A percentile compares a stretch with the other conserved stretches of the same genome.
These are phyloP conservation scores for Iselma pallidipennis DNA, from an alignment of 2,888 invertebrate genomes.

Conservation along the genomic window DNA sequence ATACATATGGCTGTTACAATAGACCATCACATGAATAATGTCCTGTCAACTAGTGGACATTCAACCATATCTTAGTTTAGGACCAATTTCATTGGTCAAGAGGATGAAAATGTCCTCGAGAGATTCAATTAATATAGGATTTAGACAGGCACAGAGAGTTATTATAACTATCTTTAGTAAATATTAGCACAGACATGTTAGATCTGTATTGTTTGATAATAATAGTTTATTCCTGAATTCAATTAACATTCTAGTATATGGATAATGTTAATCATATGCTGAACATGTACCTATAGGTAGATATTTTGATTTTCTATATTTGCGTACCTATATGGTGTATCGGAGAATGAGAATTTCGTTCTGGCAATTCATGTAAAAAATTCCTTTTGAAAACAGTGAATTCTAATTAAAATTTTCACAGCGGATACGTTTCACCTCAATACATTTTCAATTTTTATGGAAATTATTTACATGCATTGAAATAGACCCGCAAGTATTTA, in stretches of 20 bases:
- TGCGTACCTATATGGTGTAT: too few species aligned
- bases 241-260: neutral
- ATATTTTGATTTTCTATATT: too few species aligned
- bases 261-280: neutral
- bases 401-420: too few species aligned
- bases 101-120: neutral
- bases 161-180: neutral
- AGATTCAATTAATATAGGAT: slow-evolving; percentile 4
- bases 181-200: slow-evolving; percentile 2
- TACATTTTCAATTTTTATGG: too few species aligned
- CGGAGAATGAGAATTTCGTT: too few species aligned
- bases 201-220: neutral
- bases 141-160: neutral
- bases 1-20: neutral
- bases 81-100: neutral
- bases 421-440: too few species aligned
- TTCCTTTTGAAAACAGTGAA: too few species aligned
- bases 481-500: too few species aligned
- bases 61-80: neutral
- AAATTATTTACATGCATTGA: too few species aligned
- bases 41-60: neutral
- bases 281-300: too few species aligned
- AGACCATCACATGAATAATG: neutral
- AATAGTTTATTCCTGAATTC: slow-evolving; percentile 1
- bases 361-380: too few species aligned